Evolutionary conservation across 2,888 invertebrate genomes (phyloP).

Genomic region (Tortricodes alternella): DNA sequence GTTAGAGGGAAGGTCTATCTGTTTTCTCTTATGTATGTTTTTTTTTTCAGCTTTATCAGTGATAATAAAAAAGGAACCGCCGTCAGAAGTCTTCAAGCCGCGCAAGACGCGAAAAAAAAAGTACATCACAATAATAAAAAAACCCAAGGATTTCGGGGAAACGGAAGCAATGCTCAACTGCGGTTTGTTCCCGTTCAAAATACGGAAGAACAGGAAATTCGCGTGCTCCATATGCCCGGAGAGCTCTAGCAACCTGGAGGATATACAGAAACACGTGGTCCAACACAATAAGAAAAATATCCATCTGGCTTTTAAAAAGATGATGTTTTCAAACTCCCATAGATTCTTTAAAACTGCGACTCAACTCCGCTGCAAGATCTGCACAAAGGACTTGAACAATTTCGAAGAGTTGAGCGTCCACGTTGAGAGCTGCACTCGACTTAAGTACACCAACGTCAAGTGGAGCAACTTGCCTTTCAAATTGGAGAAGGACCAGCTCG

Average conservation of each 20-base stretch:
- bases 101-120: conserved; percentile 44
- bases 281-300: conserved; percentile 59
- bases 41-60: conserved; percentile 51
- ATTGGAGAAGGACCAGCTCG: conserved; percentile 70
- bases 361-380: conserved; percentile 62
- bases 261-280: conserved; percentile 55
- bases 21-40: not conserved
- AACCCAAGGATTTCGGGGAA: conserved; percentile 49
- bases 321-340: conserved; percentile 60
- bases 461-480: conserved; percentile 72
- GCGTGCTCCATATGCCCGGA: conserved; percentile 64
- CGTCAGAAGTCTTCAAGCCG: conserved; percentile 39
- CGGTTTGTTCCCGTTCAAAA: conserved; percentile 71
- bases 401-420: conserved; percentile 60
- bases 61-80: conserved; percentile 51
- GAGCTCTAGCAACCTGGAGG: conserved; percentile 54
- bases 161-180: conserved; percentile 56
- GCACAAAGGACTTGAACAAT: conserved; percentile 54
- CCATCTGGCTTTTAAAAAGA: conserved; percentile 65
- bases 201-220: conserved; percentile 54
- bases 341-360: conserved; percentile 53
- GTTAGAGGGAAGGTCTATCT: too few relatives aligned
- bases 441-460: conserved; percentile 43
- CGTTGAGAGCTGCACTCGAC: conserved; percentile 54
- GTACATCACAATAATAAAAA: conserved; percentile 45